Conservation (phyloP, 2,888 invertebrate species). For the Rosalia funebris region DNA sequence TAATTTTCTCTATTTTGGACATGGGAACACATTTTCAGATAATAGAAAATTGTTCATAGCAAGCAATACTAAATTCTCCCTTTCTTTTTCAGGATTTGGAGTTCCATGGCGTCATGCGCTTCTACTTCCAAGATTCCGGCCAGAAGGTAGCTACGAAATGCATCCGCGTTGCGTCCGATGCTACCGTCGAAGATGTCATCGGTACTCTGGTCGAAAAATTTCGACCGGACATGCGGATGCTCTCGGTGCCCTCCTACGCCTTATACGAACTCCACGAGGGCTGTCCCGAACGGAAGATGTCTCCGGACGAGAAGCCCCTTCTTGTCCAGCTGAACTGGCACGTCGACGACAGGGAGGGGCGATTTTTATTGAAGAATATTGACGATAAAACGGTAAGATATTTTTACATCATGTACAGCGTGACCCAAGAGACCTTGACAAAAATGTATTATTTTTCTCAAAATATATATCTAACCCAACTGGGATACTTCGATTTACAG, state of each 20-base stretch:
- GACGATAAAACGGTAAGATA: slow-evolving; percentile 81
- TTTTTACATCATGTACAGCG: no score
- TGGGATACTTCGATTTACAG: no score
- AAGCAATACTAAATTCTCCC: no score
- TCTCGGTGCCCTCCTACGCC: slow-evolving; percentile 79
- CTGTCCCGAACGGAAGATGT: slow-evolving; percentile 85
- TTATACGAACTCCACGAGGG: slow-evolving; percentile 76
- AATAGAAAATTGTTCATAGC: no score
- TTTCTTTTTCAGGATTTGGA: slow-evolving; percentile 84
- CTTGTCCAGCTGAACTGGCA: slow-evolving; percentile 99
- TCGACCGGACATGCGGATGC: slow-evolving; percentile 98
- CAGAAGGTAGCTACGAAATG: slow-evolving; percentile 99
- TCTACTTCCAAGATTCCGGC: slow-evolving; percentile 99
- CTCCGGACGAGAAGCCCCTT: slow-evolving; percentile 92
- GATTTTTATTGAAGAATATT: slow-evolving; percentile 91
- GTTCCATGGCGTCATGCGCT: slow-evolving; percentile 99
- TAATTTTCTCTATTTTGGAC: no score
- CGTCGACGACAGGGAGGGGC: slow-evolving; percentile 96
- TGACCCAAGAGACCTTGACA: no score
- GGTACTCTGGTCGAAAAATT: slow-evolving; percentile 98
- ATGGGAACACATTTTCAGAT: no score
- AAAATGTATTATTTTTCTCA: no score
- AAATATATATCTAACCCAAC: no score
- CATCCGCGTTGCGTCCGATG: slow-evolving; percentile 96
- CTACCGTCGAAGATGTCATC: slow-evolving; percentile 95